phyloP scores from a whole-genome alignment of 1,140 invertebrate genomes.

The Drosophila punjabiensis region DNA sequence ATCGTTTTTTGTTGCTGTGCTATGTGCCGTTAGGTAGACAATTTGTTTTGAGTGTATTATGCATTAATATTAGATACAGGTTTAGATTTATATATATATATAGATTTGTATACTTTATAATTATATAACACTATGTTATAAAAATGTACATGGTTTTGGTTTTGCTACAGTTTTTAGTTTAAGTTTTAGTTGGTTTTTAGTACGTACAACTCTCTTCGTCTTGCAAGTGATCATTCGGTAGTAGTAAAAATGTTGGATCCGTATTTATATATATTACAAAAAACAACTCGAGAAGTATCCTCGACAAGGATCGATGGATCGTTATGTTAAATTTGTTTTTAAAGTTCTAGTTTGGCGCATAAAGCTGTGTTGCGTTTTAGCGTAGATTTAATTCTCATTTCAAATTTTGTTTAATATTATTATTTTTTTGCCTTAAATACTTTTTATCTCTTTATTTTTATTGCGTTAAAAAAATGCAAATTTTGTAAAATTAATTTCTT shows the following conservation, averaged over 20 bases:
- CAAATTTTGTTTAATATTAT: conserved; percentile 26
- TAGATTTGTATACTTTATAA: conserved; percentile 62
- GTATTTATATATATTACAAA: conserved; percentile 74
- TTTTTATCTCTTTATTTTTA: conserved; percentile 44
- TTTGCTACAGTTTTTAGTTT: conserved; percentile 72
- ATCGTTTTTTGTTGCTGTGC: conserved; percentile 67
- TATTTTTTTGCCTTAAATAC: conserved; percentile 67
- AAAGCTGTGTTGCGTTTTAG: conserved; percentile 82
- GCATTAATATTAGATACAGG: conserved; percentile 70
- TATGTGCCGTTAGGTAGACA: conserved; percentile 74
- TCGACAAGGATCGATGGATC: conserved; percentile 50
- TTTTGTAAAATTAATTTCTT: conserved; percentile 60
- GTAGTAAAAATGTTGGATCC: conserved; percentile 58
- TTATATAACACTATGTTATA: conserved; percentile 70
- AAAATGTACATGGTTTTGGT: conserved; percentile 80
- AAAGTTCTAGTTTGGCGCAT: conserved; percentile 82
- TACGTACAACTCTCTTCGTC: conserved; percentile 60
- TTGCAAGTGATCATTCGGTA: conserved; percentile 56
- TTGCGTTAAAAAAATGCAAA: conserved; percentile 71
- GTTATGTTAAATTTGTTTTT: conserved; percentile 67
- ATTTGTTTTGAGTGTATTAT: conserved; percentile 81
- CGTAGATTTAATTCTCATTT: conserved; percentile 67
- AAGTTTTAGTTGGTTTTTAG: conserved; percentile 72
- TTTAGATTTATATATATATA: conserved; percentile 42
- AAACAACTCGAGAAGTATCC: conserved; percentile 62